These are phyloP conservation scores for Arizona elegans DNA, from an alignment of 2,113 vertebrate genomes.

Conservation along the genomic window DNA sequence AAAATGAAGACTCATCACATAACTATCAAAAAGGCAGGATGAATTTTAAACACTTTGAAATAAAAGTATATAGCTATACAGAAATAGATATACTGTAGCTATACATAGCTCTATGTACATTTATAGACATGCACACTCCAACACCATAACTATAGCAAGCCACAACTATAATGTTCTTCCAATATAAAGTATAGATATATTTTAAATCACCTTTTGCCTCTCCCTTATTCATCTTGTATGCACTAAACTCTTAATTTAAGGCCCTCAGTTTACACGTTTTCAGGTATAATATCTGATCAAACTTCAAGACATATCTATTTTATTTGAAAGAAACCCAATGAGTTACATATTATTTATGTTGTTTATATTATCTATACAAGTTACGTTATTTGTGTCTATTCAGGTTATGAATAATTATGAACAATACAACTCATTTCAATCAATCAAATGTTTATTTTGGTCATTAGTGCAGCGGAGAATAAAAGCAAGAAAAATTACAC, in stretches of 20 bases:
- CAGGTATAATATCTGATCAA: not conserved
- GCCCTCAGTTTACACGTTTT: not conserved
- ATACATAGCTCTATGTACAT: not conserved
- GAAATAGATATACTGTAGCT: slow-evolving; percentile 13
- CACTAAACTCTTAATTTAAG: not conserved
- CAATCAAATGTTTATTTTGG: not conserved
- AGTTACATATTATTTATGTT: not conserved
- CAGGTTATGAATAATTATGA: not conserved
- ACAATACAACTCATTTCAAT: not conserved
- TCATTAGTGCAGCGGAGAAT: not conserved
- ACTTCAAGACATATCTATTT: not conserved
- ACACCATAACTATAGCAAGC: not conserved
- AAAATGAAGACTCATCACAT: slow-evolving; percentile 48
- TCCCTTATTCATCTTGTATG: slow-evolving; percentile 34
- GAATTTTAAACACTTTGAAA: slow-evolving; percentile 22
- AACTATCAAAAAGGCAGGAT: slow-evolving; percentile 50
- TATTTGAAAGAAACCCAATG: not conserved
- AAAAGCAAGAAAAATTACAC: not conserved
- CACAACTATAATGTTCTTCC: not conserved
- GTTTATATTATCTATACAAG: not conserved
- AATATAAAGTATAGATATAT: slow-evolving; percentile 40
- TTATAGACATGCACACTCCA: not conserved
- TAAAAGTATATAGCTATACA: slow-evolving; percentile 44
- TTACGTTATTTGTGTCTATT: not conserved
- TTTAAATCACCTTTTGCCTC: slow-evolving; percentile 45